Evolutionary conservation across 1,140 invertebrate genomes (phyloP).

Genomic region (Drosophila ananassae): DNA sequence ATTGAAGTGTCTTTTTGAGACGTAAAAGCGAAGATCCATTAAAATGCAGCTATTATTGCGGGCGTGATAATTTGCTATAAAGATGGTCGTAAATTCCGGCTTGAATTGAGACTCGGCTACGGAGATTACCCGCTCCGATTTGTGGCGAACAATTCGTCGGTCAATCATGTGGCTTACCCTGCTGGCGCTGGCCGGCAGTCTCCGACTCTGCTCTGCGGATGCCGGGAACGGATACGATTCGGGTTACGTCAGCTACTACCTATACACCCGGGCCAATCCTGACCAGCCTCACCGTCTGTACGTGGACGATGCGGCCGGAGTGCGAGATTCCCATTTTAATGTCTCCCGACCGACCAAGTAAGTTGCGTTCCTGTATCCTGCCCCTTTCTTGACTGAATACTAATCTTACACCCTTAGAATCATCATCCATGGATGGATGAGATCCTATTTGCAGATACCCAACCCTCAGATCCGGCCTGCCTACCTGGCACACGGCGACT

Average conservation of each 20-base stretch:
- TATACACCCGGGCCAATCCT: constrained; percentile 11
- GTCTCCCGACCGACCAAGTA: constrained; percentile 11
- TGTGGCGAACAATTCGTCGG: neutral
- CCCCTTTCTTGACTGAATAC: neutral
- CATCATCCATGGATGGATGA: constrained; percentile 50
- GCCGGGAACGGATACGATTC: neutral
- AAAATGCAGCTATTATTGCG: too few relatives aligned
- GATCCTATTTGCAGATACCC: constrained; percentile 16
- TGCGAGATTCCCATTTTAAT: constrained; percentile 5
- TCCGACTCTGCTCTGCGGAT: neutral
- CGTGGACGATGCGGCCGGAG: constrained; percentile 5
- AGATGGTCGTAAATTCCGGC: neutral
- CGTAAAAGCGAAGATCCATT: too few relatives aligned
- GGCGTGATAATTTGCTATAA: too few relatives aligned
- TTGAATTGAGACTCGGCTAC: too few relatives aligned
- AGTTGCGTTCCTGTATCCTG: neutral
- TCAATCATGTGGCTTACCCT: constrained; percentile 9
- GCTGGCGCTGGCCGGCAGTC: neutral
- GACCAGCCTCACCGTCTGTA: neutral
- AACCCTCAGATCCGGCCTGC: constrained; percentile 65
- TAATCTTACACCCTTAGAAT: constrained; percentile 20
- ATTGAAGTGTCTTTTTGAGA: too few relatives aligned
- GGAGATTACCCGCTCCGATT: neutral
- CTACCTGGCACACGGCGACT: constrained; percentile 78
- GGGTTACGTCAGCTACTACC: constrained; percentile 8